Evolutionary conservation across 2,888 invertebrate genomes (phyloP).

Genomic region (Pseudanteris insignis): DNA sequence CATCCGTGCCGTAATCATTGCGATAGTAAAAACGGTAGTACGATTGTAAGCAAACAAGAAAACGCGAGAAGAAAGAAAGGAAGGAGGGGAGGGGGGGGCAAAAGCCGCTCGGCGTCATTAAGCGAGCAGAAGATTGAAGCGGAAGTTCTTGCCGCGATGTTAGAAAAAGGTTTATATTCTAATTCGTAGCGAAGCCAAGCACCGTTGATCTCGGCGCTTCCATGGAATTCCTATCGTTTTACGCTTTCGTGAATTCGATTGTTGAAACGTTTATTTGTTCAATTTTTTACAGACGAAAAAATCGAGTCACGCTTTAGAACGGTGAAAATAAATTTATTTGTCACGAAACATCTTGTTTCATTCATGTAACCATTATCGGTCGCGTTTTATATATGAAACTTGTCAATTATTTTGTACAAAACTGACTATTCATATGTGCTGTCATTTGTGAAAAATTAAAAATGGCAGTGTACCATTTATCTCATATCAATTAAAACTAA

Average conservation of each 20-base stretch:
- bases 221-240: slow-evolving; percentile 20
- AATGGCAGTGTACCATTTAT: no score
- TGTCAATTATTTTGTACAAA: no score
- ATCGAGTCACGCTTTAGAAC: no score
- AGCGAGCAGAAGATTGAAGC: slow-evolving; percentile 17
- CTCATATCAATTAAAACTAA: no score
- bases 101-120: slow-evolving; percentile 18
- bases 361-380: no score
- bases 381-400: no score
- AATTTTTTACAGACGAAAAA: slow-evolving; percentile 9
- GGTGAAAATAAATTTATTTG: no score
- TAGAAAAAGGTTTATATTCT: slow-evolving; percentile 27
- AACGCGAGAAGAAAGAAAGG: not conserved
- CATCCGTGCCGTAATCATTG: no score
- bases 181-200: slow-evolving; percentile 17
- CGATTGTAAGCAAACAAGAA: slow-evolving; percentile 2
- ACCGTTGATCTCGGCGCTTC: slow-evolving; percentile 23
- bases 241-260: slow-evolving; percentile 16
- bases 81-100: not conserved
- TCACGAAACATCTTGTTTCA: no score
- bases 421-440: no score
- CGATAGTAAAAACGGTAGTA: no score
- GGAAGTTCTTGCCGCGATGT: slow-evolving; percentile 11
- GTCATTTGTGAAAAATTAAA: no score
- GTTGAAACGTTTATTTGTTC: slow-evolving; percentile 18